phyloP scores from a whole-genome alignment of 2,888 invertebrate genomes.

The Mythimna loreyi region DNA sequence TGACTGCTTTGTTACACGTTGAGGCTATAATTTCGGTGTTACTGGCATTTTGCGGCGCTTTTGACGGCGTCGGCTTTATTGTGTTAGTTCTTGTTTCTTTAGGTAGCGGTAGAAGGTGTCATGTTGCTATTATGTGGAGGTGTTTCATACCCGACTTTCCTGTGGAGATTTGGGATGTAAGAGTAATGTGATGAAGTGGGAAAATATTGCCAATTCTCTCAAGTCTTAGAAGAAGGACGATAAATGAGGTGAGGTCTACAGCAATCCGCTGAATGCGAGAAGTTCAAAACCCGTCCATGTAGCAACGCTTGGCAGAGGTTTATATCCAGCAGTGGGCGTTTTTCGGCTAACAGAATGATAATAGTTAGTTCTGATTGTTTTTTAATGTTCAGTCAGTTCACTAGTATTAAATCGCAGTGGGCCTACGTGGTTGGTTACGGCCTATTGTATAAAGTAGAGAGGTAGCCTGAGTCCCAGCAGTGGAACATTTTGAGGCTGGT shows the following conservation, averaged over 20 bases:
- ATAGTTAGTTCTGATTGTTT: too few relatives aligned
- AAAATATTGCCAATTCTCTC: not conserved
- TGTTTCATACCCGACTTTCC: not conserved
- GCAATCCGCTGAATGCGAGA: not conserved
- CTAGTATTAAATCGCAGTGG: too few relatives aligned
- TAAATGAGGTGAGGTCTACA: not conserved
- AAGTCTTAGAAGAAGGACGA: not conserved
- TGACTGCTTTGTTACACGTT: slow-evolving; percentile 55
- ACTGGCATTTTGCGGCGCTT: slow-evolving; percentile 47
- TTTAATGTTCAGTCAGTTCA: too few relatives aligned
- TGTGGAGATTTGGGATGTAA: not conserved
- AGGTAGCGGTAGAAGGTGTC: slow-evolving; percentile 24
- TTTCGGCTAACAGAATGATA: too few relatives aligned
- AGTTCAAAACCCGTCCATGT: not conserved
- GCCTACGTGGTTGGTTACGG: too few relatives aligned
- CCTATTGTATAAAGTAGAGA: too few relatives aligned
- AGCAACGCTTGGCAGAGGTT: not conserved
- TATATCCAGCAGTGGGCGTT: too few relatives aligned
- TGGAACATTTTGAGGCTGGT: too few relatives aligned
- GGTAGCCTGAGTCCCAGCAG: too few relatives aligned
- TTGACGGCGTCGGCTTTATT: slow-evolving; percentile 40
- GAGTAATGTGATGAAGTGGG: not conserved
- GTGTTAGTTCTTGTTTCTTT: slow-evolving; percentile 22
- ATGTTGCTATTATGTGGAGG: slow-evolving; percentile 13
- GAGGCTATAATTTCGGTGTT: slow-evolving; percentile 58